Base-by-base conservation (phyloP, 2,888 invertebrate species). In the Phyllotreta striolata region DNA sequence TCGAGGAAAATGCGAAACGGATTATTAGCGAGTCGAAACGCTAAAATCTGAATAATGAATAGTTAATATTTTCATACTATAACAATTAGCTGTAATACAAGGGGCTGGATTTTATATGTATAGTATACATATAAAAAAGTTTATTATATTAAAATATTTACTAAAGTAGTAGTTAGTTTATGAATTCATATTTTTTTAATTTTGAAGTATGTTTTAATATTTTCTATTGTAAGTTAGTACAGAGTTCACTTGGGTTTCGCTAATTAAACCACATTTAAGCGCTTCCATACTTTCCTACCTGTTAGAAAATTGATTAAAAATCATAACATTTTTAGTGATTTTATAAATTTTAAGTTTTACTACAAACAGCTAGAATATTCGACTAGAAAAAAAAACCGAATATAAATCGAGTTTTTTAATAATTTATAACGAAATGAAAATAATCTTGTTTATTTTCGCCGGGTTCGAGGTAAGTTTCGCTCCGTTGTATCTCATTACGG, bases 341-440 rank as follows among this genome's bases (percentile, higher is more conserved):
- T 4, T 24, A 24, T 3, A 3, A 24, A 24, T 24, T 24, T 24
- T 4, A 24, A 24, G 24, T 24, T 24, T 24, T 4, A 24, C 4
- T 24, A 1, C 24, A 24, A 24, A 24, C 24, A 24, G n/a, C n/a
- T n/a, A n/a, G n/a, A n/a, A n/a, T n/a, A n/a, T n/a, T 24, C 24
- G 24, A 4, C 24, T 4, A 4, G 1, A 24, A 24, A 24, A 1
- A 24, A 24, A 1, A 1, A 3, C 24, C 24, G 24, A 24, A 24
- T 24, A 24, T 24, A 24, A 24, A 24, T 24, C 24, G 24, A 24
- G 24, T 24, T 44, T 44, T 44, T 44, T 6, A 44, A 44, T 44
- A 44, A 44, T 44, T 44, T 44, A 44, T 9, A 44, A 44, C 7
- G 12, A 12, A 44, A 44, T n/a, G 10, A 49, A 24, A 49, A 49